Percentiles rank a stretch among this genome's conserved stretches.
phyloP scores from a whole-genome alignment of 2,888 invertebrate species.

The Morpho deidamia region DNA sequence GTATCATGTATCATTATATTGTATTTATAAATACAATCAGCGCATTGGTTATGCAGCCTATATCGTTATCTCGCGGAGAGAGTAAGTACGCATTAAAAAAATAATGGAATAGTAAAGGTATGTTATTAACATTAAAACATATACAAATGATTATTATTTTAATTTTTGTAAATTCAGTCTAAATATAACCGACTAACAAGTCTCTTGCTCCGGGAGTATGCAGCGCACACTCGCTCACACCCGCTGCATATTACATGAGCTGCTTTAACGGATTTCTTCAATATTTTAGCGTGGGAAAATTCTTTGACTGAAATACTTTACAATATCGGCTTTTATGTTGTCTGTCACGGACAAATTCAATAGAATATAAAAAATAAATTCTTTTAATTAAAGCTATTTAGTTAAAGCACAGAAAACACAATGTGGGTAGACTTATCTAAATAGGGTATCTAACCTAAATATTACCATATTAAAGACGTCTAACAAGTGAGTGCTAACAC shows the following conservation, averaged over 20 bases:
- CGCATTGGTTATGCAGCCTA: too few species aligned
- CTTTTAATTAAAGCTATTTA: background rate
- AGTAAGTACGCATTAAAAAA: too few species aligned
- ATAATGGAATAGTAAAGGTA: too few species aligned
- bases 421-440: too few species aligned
- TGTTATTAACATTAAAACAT: too few species aligned
- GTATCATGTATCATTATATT: too few species aligned
- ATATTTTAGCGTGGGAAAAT: conserved; percentile 62
- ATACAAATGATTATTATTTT: too few species aligned
- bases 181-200: background rate
- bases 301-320: conserved; percentile 21
- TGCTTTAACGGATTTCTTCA: conserved; percentile 66
- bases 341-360: background rate
- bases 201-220: conserved; percentile 45
- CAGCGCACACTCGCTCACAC: conserved; percentile 44
- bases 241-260: conserved; percentile 70
- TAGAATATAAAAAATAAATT: background rate
- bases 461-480: too few species aligned
- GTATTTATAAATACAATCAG: too few species aligned
- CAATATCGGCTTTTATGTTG: conserved; percentile 13
- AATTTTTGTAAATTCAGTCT: background rate
- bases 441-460: too few species aligned
- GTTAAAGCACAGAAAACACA: background rate
- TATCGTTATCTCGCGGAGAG: too few species aligned
- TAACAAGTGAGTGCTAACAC: too few species aligned